Base-by-base conservation (phyloP, 2,888 invertebrate genomes). In the Acronicta alni region DNA sequence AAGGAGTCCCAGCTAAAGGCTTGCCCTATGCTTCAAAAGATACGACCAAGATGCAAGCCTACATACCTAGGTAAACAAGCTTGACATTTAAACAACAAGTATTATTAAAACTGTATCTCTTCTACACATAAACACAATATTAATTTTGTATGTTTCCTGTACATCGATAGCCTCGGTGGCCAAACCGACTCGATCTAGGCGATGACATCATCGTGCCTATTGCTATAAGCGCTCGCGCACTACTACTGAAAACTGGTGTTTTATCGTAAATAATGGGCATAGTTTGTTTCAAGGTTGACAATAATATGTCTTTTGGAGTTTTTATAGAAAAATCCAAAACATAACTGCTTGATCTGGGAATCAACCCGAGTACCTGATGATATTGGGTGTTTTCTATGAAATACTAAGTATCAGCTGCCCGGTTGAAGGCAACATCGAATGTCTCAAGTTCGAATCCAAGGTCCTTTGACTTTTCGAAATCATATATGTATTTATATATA, bases 141-240 rank as follows among this genome's bases (percentile, higher is more conserved):
- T 70, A 51, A 37, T n/a, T 45, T 30, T 8, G 42, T 61, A 57
- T 55, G 69, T 66, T 69, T 61, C 38, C 51, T 60, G 41, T 38
- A 43, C 42, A 57, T 45, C 14, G 55, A 53, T 53, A 56, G 57
- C 44, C 16, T 15, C 44, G 23, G 26, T 38, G 39, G 46, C 42
- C 53, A 44, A 49, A 42, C 60, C 18, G 45, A 46, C 43, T 44
- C 45, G 49, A 41, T 67, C 62, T 65, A 66, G 62, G 44, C 63
- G 61, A 59, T 75, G 75, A 75, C 64, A 62, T 75, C 75, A 75
- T n/a, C 30, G 45, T 15, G 51, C 16, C 41, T 53, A 57, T 62
- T 57, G 20, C 47, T 52, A 59, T 54, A 47, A 35, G 57, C 59
- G 56, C 41, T 38, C 20, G 67, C 45, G 57, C 60, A 60, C 23